Base-by-base conservation (phyloP, 1,140 invertebrate genomes). In the Pogonus chalceus region DNA sequence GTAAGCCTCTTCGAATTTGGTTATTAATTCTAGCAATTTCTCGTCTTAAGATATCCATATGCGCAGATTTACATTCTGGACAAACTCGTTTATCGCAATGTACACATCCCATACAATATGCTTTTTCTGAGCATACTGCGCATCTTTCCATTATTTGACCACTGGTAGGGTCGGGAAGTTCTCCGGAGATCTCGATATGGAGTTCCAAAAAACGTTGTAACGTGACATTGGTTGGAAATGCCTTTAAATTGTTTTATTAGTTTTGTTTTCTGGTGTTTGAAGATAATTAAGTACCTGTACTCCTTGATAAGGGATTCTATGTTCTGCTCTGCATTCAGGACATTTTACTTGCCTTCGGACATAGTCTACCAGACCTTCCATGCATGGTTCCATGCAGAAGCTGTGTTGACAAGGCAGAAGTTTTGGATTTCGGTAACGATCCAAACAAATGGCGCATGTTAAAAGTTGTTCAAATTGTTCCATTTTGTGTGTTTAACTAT, bases 351-450 rank as follows among this genome's bases (percentile, higher is more conserved):
- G 92, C 76, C 88, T 77, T 61, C 90, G 79, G 47, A 95, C 90
- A 69, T 96, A 95, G 76, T 97, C 94, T 60, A 94, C 90, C 35
- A 96, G 80, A 52, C 92, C 92, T 73, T 97, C 94, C 84, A 97
- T 90, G 72, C 94, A 98, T 24, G 93, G 95, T 65, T 95, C 91
- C 85, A 96, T 92, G 72, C 96, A 99, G 74, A 97, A 99, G 58
- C 95, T 98, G 81, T 99, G 96, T 77, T 99, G 96, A 72, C 96
- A 99, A 85, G 96, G 96, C 63, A 99, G 74, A 62, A 98, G 76
- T 76, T 98, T 98, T 23, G 96, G 96, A 72, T 95, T 95, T 64
- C 92, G 82, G 73, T 91, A 98, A 60, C 95, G 81, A 75, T 99
- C 96, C 67, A 98, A 75, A 71, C 96, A 99, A 63, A 99, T 95